phyloP scores from a whole-genome alignment of 2,888 invertebrate species.

The Drosophila paracracens region DNA sequence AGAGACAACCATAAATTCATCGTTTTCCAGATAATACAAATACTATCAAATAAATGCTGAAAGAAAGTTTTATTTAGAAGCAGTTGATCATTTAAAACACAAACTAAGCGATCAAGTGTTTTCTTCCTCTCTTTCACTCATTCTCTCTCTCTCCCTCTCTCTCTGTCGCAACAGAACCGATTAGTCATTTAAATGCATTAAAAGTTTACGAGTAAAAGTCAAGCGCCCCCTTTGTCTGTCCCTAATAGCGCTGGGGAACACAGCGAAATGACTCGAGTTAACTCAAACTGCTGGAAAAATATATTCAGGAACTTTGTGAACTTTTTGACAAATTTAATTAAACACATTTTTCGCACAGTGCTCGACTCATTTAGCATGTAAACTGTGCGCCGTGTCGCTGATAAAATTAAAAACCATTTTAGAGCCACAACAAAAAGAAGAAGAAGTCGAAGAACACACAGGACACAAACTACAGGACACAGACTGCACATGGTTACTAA shows the following conservation, averaged over 20 bases:
- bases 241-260: not conserved
- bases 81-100: not conserved
- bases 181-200: constrained; percentile 12
- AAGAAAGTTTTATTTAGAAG: not conserved
- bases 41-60: not conserved
- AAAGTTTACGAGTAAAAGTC: constrained; percentile 7
- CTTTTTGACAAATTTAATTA: constrained; percentile 20
- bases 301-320: constrained; percentile 10
- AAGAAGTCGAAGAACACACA: constrained; percentile 15
- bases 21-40: not conserved
- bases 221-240: not conserved
- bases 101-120: not conserved
- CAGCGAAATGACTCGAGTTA: not conserved
- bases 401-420: constrained; percentile 81
- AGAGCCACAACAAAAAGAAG: constrained; percentile 54
- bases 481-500: constrained; percentile 38
- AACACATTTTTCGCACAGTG: constrained; percentile 58
- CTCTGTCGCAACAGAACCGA: not conserved
- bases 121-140: not conserved
- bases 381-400: constrained; percentile 62
- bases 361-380: constrained; percentile 65
- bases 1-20: not conserved
- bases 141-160: not conserved
- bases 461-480: constrained; percentile 28
- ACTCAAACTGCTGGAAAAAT: not conserved